A percentile compares a stretch with the other conserved stretches of the same genome.
Conservation (phyloP, 2,113 vertebrate genomes). For the Paramisgurnus dabryanus region DNA sequence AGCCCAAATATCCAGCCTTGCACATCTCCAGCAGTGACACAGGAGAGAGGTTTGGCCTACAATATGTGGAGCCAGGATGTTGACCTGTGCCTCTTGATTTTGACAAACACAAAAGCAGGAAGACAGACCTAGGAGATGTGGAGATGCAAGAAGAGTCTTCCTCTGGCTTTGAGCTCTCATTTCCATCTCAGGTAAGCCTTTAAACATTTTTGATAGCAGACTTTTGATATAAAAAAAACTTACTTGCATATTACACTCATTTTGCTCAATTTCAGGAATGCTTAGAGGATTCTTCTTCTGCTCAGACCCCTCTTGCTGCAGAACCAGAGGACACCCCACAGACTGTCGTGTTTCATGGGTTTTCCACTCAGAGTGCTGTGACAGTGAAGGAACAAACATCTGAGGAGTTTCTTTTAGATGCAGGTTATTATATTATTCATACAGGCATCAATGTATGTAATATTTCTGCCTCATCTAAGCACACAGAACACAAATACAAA, state of each 20-base stretch:
- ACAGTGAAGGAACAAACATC: conserved; percentile 4
- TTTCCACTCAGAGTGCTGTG: neutral
- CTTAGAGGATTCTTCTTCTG: neutral
- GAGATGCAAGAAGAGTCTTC: neutral
- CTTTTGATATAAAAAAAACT: neutral
- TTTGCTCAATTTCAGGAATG: neutral
- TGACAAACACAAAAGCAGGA: conserved; percentile 35
- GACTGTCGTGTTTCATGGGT: neutral
- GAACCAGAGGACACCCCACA: neutral
- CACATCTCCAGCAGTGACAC: conserved; percentile 42
- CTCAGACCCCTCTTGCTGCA: neutral
- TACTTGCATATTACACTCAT: neutral
- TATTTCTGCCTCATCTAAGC: too few species aligned
- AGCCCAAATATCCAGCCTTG: conserved; percentile 38
- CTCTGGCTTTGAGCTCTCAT: neutral
- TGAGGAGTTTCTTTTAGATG: neutral
- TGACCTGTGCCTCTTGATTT: conserved; percentile 38
- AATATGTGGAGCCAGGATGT: conserved; percentile 42
- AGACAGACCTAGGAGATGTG: conserved; percentile 16
- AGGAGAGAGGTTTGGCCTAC: conserved; percentile 47
- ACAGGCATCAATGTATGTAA: too few species aligned
- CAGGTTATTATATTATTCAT: too few species aligned
- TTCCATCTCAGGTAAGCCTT: neutral
- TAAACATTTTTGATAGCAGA: too few species aligned
- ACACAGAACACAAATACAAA: too few species aligned